Conservation (phyloP, 1,140 invertebrate genomes). For the Listronotus bonariensis region DNA sequence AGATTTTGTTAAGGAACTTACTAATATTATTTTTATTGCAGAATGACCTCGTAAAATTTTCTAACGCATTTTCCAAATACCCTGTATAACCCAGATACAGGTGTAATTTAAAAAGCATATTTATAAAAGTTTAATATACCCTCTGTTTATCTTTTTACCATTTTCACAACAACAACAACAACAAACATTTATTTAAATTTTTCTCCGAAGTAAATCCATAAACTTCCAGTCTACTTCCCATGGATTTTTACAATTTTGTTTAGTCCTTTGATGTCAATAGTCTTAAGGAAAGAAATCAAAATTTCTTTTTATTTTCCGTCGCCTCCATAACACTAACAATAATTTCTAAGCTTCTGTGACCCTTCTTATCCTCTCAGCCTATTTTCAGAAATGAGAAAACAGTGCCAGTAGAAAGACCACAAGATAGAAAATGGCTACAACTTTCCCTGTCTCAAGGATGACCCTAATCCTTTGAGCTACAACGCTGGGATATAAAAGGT, state of each 20-base stretch:
- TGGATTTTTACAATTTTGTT: not conserved
- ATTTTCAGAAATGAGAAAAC: conserved; percentile 39
- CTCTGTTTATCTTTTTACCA: too few relatives aligned
- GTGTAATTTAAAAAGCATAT: too few relatives aligned
- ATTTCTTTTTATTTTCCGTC: conserved; percentile 11
- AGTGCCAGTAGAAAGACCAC: conserved; percentile 33
- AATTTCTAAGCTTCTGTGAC: conserved; percentile 32
- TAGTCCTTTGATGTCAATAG: conserved; percentile 8
- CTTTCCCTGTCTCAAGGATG: conserved; percentile 22
- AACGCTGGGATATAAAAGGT: conserved; percentile 19
- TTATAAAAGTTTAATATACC: too few relatives aligned
- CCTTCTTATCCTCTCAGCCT: conserved; percentile 26
- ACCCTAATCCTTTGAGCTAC: conserved; percentile 37
- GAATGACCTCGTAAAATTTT: too few relatives aligned
- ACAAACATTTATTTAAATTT: too few relatives aligned
- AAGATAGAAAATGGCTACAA: conserved; percentile 18
- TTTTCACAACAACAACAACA: too few relatives aligned
- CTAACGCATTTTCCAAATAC: too few relatives aligned
- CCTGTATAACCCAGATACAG: too few relatives aligned
- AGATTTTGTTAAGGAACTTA: too few relatives aligned
- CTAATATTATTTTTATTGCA: too few relatives aligned
- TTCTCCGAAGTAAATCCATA: too few relatives aligned
- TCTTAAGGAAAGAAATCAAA: conserved; percentile 15
- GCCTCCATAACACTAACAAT: conserved; percentile 19
- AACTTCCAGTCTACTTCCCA: too few relatives aligned